Evolutionary conservation across 2,113 vertebrate genomes (phyloP).

Genomic region (Halichoerus grypus): DNA sequence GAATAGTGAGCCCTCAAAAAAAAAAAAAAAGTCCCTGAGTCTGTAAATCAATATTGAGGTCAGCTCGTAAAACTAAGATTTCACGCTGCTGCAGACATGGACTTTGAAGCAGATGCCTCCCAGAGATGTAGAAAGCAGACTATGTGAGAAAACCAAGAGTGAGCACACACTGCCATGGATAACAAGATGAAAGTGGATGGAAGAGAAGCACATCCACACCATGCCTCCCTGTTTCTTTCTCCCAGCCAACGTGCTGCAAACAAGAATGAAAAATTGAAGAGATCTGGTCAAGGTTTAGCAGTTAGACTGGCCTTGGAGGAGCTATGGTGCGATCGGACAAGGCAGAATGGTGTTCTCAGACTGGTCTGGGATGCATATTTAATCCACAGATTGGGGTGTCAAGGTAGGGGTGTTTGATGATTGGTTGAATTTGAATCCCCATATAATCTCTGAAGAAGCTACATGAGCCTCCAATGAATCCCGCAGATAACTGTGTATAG

Average conservation of each 20-base stretch:
- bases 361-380: background rate
- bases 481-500: background rate
- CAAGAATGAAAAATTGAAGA: background rate
- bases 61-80: background rate
- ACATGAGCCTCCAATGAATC: background rate
- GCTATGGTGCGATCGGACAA: fast-evolving
- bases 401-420: fast-evolving
- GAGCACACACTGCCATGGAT: no score
- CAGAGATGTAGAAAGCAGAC: no score
- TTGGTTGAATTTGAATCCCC: background rate
- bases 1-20: background rate
- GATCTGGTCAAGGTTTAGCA: background rate
- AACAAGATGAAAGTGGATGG: fast-evolving
- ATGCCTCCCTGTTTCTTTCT: background rate
- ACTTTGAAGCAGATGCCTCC: background rate
- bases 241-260: background rate
- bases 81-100: background rate
- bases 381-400: fast-evolving
- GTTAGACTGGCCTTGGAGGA: background rate
- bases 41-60: background rate
- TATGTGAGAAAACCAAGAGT: background rate
- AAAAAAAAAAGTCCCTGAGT: background rate
- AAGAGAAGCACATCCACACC: fast-evolving
- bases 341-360: fast-evolving
- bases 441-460: background rate